A percentile compares a stretch with the other conserved stretches of the same genome.
Evolutionary conservation across 2,888 invertebrate species (phyloP).

Genomic region (Teleogryllus oceanicus): DNA sequence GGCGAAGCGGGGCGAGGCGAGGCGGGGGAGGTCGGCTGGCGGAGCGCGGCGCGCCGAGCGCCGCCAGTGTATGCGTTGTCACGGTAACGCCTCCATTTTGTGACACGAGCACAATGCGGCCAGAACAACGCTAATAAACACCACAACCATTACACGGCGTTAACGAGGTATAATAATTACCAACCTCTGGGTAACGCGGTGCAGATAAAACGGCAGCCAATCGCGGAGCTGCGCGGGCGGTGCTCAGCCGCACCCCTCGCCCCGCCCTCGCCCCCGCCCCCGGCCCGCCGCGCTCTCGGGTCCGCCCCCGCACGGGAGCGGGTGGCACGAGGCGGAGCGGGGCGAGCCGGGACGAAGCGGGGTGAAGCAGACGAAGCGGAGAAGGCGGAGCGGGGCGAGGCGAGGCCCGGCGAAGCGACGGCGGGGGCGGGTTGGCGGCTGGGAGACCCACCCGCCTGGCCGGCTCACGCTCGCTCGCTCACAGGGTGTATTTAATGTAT

Average conservation of each 20-base stretch:
- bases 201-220: constrained; percentile 18
- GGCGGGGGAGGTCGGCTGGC: not conserved
- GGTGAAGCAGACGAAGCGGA: too few relatives aligned
- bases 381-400: too few relatives aligned
- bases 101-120: not conserved
- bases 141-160: constrained; percentile 18
- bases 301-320: too few relatives aligned
- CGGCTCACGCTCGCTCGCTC: too few relatives aligned
- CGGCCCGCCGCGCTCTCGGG: not conserved
- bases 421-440: not conserved
- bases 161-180: constrained; percentile 11
- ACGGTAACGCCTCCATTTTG: constrained; percentile 11
- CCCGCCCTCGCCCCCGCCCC: not conserved
- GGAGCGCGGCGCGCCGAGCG: not conserved
- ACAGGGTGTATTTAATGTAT: not conserved
- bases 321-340: too few relatives aligned
- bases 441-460: too few relatives aligned
- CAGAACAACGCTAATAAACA: constrained; percentile 18
- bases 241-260: not conserved
- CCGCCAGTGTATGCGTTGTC: not conserved
- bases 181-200: not conserved
- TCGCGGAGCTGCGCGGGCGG: not conserved
- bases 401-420: not conserved
- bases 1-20: not conserved
- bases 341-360: too few relatives aligned